Evolutionary conservation across 2,888 invertebrate species (phyloP).

Genomic region (Eudemis profundana): DNA sequence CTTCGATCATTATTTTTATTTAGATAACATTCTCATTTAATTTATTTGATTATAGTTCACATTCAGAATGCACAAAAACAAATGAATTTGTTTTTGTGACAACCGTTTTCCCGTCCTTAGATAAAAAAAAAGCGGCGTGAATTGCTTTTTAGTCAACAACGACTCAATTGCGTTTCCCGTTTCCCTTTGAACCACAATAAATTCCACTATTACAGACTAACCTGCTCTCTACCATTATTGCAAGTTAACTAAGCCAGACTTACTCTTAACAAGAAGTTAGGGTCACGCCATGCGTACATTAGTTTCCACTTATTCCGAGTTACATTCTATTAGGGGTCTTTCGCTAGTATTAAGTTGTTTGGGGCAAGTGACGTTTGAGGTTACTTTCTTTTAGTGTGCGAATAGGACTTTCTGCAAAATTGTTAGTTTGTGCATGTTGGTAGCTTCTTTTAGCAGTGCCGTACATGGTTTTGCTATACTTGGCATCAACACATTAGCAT

Average conservation of each 20-base stretch:
- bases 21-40: no score
- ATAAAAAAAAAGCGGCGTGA: background rate
- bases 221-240: background rate
- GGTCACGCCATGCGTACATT: conserved; percentile 32
- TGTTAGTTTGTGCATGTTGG: no score
- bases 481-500: no score
- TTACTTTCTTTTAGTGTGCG: conserved; percentile 15
- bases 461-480: no score
- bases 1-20: no score
- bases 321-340: conserved; percentile 28
- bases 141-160: background rate
- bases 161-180: conserved; percentile 10
- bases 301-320: conserved; percentile 15
- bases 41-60: no score
- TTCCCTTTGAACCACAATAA: background rate
- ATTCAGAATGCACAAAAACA: background rate
- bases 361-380: background rate
- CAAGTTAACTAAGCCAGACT: conserved; percentile 15
- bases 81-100: background rate
- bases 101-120: background rate
- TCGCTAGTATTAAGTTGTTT: background rate
- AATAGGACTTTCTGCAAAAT: background rate
- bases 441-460: no score
- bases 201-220: conserved; percentile 5
- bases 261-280: conserved; percentile 13